Base-by-base conservation (phyloP, 2,797 vertebrate species). In the Adrianichthys oophorus region DNA sequence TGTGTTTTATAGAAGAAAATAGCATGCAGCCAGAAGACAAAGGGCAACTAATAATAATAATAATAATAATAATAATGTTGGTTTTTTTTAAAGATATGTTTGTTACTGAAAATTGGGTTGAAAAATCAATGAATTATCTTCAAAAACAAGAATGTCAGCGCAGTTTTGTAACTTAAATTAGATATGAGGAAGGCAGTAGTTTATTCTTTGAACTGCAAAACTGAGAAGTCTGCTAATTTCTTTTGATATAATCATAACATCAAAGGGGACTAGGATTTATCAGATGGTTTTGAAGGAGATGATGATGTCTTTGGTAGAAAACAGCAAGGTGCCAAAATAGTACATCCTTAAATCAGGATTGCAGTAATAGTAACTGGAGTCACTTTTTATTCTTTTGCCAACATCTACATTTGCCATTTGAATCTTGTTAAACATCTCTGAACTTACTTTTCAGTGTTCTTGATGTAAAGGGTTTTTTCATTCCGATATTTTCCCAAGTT, bases 271-370 rank as follows among this genome's bases (percentile, higher is more conserved):
- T 65, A 23, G 1, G 0, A 4, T 40, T 51, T 47, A 48, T 48
- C 49, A 21, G 40, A 57, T 3, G 54, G 65, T 72, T 80, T 21
- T 21, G 19, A 21, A 59, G 18, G 5, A 16, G 41, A 45, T 75
- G 47, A 66, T 49, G 52, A 61, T 52, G 85, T 77, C 78, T 83
- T 86, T 88, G 79, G 73, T 14, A 37, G 18, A 29, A 72, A 83
- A 87, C 87, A 87, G 77, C 18, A 24, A 64, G 67, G 48, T 62
- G 47, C 71, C 76, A 84, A 76, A 12, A 59, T 18, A 49, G 45
- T 12, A 6, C 15, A 23, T 47, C 55, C 47, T 79, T 60, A 44
- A 76, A 79, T 79, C 72, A 72, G 50, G 15, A 68, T 67, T 48
- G 62, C 7, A 12, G 41, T 68, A 63, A 74, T 73, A 43, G 24